These are phyloP conservation scores for Calyptommatus sinebrachiatus DNA, from an alignment of 2,113 vertebrate genomes.

Conservation along the genomic window DNA sequence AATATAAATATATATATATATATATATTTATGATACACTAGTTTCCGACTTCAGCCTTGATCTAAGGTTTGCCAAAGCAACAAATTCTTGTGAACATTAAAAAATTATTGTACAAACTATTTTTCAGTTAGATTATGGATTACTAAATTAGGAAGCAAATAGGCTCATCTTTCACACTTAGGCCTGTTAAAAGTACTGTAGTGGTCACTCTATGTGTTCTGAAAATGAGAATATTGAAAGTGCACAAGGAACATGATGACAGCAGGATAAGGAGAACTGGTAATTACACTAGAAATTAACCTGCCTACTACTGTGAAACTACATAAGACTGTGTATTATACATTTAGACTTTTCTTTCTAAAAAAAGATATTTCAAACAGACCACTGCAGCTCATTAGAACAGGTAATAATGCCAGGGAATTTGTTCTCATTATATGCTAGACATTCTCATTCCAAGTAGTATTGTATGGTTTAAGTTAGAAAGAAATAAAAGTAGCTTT, in stretches of 20 bases:
- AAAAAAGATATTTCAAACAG: slow-evolving; percentile 14
- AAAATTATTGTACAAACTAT: neutral
- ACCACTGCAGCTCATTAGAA: neutral
- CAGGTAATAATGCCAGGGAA: slow-evolving; percentile 3
- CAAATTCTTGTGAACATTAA: neutral
- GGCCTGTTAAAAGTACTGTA: neutral
- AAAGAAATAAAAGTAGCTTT: neutral
- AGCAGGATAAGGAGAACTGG: neutral
- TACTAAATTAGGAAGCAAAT: neutral
- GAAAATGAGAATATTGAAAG: neutral
- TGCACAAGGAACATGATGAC: neutral
- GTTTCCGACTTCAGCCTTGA: too few relatives aligned
- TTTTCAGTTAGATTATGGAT: neutral
- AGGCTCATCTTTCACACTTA: neutral
- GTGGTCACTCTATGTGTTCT: neutral
- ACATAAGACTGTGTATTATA: neutral
- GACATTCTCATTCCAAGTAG: neutral
- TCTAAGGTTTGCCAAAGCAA: neutral
- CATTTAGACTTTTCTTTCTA: neutral
- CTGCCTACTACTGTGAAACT: neutral
- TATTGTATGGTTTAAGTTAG: neutral
- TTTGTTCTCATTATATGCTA: neutral
- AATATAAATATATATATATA: too few relatives aligned
- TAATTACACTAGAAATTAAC: slow-evolving; percentile 8
- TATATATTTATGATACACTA: too few relatives aligned